Percentiles rank a stretch among this genome's conserved stretches.
These are phyloP conservation scores for Limnothrissa miodon DNA, from an alignment of 2,113 vertebrate genomes.

Conservation along the genomic window DNA sequence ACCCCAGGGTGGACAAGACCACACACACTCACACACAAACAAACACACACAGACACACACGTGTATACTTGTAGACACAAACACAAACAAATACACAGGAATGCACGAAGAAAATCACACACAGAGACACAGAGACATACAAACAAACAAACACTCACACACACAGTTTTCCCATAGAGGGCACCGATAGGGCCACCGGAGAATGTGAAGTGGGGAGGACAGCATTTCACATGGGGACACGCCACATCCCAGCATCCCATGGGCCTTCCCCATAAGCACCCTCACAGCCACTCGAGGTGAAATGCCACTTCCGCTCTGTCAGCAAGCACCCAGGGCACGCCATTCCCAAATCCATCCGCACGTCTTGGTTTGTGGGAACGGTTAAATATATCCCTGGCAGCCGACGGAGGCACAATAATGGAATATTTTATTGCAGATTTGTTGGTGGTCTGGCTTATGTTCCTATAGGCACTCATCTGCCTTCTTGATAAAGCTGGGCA, in stretches of 20 bases:
- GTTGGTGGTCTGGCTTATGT: conserved; percentile 55
- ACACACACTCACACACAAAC: conserved; percentile 3
- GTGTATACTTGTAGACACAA: not conserved
- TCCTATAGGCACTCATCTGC: conserved; percentile 22
- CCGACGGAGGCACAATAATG: conserved; percentile 47
- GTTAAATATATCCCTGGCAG: conserved; percentile 56
- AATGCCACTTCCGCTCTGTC: conserved; percentile 41
- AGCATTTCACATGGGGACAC: not conserved
- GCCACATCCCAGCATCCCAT: conserved; percentile 20
- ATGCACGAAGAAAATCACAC: not conserved
- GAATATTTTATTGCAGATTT: conserved; percentile 50
- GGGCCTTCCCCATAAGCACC: conserved; percentile 22
- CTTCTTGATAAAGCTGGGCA: conserved; percentile 24
- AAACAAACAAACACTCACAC: conserved; percentile 1
- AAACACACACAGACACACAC: conserved; percentile 11
- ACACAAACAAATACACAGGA: not conserved
- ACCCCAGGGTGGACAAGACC: not conserved
- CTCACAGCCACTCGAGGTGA: conserved; percentile 37
- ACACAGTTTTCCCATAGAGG: not conserved
- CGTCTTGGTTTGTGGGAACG: conserved; percentile 48
- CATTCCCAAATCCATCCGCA: conserved; percentile 48
- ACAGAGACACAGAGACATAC: not conserved
- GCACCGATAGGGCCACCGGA: not conserved
- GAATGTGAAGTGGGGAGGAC: not conserved
- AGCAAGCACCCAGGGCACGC: conserved; percentile 34